Evolutionary conservation across 1,140 invertebrate species (phyloP).

Genomic region (Leucophenga varia): DNA sequence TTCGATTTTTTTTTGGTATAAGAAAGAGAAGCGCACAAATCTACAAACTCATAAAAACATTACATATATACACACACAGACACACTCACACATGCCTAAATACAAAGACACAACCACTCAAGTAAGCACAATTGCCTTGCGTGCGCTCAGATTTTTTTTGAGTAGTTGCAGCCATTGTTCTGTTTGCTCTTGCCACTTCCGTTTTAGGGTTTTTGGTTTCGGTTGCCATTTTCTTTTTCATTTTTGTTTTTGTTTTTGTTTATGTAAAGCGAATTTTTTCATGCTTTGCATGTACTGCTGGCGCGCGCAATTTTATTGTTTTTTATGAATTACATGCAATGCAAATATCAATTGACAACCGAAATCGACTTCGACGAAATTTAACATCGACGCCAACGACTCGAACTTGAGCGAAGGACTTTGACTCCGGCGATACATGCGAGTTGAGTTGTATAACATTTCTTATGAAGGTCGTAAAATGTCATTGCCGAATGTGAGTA

Average conservation of each 20-base stretch:
- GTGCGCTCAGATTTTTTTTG: no score
- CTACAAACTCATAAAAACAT: no score
- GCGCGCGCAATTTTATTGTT: no score
- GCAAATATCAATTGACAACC: constrained; percentile 49
- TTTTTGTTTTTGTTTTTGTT: background rate
- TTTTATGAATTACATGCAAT: constrained; percentile 24
- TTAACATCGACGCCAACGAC: no score
- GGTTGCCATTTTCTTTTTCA: background rate
- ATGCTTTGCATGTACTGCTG: background rate
- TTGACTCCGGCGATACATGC: constrained; percentile 40
- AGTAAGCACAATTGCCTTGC: no score
- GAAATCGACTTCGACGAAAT: constrained; percentile 3
- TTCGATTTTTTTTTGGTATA: no score
- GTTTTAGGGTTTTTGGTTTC: constrained; percentile 28
- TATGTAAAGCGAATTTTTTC: background rate
- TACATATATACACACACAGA: no score
- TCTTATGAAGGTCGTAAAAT: no score
- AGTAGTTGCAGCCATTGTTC: no score
- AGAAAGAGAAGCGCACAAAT: no score
- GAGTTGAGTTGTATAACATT: background rate
- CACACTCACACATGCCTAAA: no score
- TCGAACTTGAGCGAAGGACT: constrained; percentile 41
- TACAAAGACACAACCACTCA: no score
- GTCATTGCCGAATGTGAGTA: background rate
- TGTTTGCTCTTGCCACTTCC: constrained; percentile 12